Evolutionary conservation across 2,797 vertebrate genomes (phyloP).

Genomic region (Thripadectes ignobilis): DNA sequence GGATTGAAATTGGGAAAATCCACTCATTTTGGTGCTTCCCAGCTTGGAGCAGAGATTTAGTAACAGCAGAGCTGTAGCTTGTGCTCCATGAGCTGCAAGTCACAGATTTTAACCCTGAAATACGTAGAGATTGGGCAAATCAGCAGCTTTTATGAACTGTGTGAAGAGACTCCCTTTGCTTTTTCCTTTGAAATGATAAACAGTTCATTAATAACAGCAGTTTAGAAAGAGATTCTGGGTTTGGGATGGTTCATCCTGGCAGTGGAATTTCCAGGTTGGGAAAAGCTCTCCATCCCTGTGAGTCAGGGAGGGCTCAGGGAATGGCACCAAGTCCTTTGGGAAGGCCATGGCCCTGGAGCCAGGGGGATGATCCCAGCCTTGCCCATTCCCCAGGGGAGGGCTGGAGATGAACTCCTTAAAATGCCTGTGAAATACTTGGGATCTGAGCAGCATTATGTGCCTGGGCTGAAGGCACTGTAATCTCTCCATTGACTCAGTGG

Average conservation of each 20-base stretch:
- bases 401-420: background rate
- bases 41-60: background rate
- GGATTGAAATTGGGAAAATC: background rate
- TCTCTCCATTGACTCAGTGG: background rate
- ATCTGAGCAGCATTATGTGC: background rate
- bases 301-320: background rate
- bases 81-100: background rate
- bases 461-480: background rate
- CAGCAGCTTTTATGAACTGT: background rate
- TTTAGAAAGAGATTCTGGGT: background rate
- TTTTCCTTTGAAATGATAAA: background rate
- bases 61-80: background rate
- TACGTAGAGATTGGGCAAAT: background rate
- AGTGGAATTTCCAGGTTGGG: background rate
- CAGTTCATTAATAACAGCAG: background rate
- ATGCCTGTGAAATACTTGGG: background rate
- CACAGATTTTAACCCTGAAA: rapidly evolving
- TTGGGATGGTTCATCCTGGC: background rate
- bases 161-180: background rate
- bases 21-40: rapidly evolving
- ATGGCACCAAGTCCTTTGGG: rapidly evolving
- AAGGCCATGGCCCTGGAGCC: background rate
- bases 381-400: background rate
- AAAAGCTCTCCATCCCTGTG: background rate
- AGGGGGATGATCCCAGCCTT: background rate